Conservation (phyloP, 1,140 invertebrate genomes). For the Drosophila neocordata region DNA sequence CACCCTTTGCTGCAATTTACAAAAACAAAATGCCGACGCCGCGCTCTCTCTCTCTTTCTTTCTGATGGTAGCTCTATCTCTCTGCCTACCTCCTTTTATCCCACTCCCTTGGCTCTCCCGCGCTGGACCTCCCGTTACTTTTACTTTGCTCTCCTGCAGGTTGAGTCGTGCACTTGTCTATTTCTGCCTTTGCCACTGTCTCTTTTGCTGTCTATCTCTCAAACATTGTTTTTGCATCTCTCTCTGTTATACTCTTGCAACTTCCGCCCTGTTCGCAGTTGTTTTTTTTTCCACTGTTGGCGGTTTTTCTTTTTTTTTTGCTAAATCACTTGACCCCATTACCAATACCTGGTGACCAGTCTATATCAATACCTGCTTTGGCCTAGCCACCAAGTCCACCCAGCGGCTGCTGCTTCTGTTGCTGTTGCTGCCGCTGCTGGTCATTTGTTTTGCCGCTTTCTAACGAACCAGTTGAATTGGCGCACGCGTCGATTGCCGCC, state of each 20-base stretch:
- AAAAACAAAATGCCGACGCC: constrained; percentile 28
- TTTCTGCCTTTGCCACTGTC: constrained; percentile 16
- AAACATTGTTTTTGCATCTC: constrained; percentile 1
- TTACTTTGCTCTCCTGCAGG: constrained; percentile 49
- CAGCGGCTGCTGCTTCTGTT: constrained; percentile 7
- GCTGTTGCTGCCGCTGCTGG: constrained; percentile 44
- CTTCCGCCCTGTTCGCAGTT: constrained; percentile 52
- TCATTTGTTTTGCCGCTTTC: constrained; percentile 79
- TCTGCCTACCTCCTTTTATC: background rate
- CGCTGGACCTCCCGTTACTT: constrained; percentile 30
- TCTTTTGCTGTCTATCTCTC: constrained; percentile 19
- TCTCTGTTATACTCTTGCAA: constrained; percentile 18
- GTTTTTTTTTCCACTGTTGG: constrained; percentile 28
- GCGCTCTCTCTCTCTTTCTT: constrained; percentile 22
- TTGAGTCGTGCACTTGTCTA: constrained; percentile 62
- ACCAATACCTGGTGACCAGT: constrained; percentile 74
- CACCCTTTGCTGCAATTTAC: constrained; percentile 45
- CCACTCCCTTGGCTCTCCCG: constrained; percentile 30
- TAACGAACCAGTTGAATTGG: constrained; percentile 78
- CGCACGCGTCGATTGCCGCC: constrained; percentile 61
- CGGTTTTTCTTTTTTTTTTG: constrained; percentile 36
- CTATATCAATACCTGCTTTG: constrained; percentile 47
- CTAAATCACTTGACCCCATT: constrained; percentile 79
- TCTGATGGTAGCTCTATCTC: constrained; percentile 1
- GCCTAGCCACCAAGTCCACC: constrained; percentile 11